These are phyloP conservation scores for Esperia sulphurella DNA, from an alignment of 2,888 invertebrate genomes.

Conservation along the genomic window DNA sequence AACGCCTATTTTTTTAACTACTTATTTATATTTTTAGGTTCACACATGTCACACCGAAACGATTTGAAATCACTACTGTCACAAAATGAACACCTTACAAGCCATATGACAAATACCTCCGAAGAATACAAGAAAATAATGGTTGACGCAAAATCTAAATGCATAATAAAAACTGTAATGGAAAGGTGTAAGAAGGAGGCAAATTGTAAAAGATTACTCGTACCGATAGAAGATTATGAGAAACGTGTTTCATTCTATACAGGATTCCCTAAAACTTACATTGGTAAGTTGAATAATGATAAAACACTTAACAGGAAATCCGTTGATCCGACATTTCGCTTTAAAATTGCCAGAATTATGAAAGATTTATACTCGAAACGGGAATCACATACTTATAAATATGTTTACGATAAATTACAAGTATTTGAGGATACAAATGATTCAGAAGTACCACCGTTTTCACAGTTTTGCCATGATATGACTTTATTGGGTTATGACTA, in stretches of 20 bases:
- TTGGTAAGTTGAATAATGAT: background rate
- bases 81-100: background rate
- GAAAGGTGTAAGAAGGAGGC: slow-evolving; percentile 32
- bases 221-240: slow-evolving; percentile 26
- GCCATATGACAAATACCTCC: background rate
- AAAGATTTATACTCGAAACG: background rate
- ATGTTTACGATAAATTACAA: background rate
- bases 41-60: too few relatives aligned
- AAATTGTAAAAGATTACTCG: slow-evolving; percentile 15
- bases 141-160: slow-evolving; percentile 7
- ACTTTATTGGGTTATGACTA: slow-evolving; percentile 28
- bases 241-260: slow-evolving; percentile 34
- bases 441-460: background rate
- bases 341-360: background rate
- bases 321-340: background rate
- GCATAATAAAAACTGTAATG: slow-evolving; percentile 20
- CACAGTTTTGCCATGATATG: background rate
- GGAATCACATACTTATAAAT: background rate
- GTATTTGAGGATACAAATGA: background rate
- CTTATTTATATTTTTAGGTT: too few relatives aligned
- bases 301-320: background rate
- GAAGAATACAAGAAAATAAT: background rate
- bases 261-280: slow-evolving; percentile 16
- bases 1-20: too few relatives aligned
- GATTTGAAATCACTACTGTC: too few relatives aligned